A percentile compares a stretch with the other conserved stretches of the same genome.
Evolutionary conservation across 1,140 invertebrate genomes (phyloP).

Genomic region (Magallana angulata): DNA sequence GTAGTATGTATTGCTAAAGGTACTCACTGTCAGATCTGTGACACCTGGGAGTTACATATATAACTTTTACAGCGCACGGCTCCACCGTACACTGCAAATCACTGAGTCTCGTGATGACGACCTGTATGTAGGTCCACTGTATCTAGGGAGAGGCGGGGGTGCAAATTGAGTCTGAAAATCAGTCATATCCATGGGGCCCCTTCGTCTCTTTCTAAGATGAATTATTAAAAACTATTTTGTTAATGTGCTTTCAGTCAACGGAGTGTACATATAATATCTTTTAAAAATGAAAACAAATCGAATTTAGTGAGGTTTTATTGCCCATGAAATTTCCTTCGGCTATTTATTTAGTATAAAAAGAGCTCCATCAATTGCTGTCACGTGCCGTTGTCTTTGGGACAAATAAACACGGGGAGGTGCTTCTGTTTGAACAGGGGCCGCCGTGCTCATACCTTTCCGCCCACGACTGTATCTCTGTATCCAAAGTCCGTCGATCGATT

Average conservation of each 20-base stretch:
- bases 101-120: no score
- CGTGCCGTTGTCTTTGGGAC: neutral
- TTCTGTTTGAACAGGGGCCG: constrained; percentile 5
- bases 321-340: neutral
- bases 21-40: neutral
- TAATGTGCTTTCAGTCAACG: no score
- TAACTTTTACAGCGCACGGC: no score
- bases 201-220: no score
- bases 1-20: neutral
- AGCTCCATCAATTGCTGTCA: neutral
- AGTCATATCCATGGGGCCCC: no score
- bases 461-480: neutral
- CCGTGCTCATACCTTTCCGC: neutral
- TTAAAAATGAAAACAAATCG: neutral
- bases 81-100: no score
- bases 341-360: neutral
- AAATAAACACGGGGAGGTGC: neutral
- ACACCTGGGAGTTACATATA: neutral
- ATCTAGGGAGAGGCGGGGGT: no score
- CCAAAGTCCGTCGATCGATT: neutral
- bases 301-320: constrained; percentile 5
- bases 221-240: no score
- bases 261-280: neutral
- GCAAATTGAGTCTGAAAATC: no score
- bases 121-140: no score